Evolutionary conservation across 2,113 vertebrate species (phyloP), one percentile per base, ranked within the genome.

Genomic region (Origma solitaria): DNA sequence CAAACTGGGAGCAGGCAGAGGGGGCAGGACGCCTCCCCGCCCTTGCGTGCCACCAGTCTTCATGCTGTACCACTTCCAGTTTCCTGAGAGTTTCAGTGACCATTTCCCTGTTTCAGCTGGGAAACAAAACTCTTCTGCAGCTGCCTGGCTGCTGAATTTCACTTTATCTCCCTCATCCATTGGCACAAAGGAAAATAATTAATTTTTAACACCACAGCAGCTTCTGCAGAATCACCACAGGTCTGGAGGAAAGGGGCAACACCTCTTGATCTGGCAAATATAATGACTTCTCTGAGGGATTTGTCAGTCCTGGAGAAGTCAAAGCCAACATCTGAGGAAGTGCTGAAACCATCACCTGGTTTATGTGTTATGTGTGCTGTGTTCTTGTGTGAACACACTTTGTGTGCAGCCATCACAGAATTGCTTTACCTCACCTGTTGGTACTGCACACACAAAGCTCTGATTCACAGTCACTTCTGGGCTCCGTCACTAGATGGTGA

Each of bases 401-500:
- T 44, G 24, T 44, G 31, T 4, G 4, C 44, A 83, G 71, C 56
- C 51, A 62, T 66, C 60, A 1, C 1, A 5, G 28, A 23, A 53
- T 37, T 31, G 18, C 27, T 72, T 60, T 23, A 15, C 22, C 40
- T 81, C 45, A 68, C 72, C 60, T 64, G 47, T 57, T 30, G 4
- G n/a, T 54, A 11, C 28, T 4, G 65, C 60, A 11, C 6, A 11
- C 6, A 4, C 27, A 7, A 28, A 42, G 42, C 57, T 72, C 21
- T 10, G 53, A 13, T 40, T 71, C 40, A 11, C 30, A 25, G 75
- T 6, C 31, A 12, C n/a, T 96, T 49, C 92, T 78, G 60, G 51
- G 11, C 25, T 86, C 88, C 8, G 68, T 73, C 95, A 75, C 93
- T 96, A 97, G 95, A 79, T 92, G 96, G 96, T 88, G 96, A 90